Conservation (phyloP, 2,888 invertebrate species). For the Philereme transversata region DNA sequence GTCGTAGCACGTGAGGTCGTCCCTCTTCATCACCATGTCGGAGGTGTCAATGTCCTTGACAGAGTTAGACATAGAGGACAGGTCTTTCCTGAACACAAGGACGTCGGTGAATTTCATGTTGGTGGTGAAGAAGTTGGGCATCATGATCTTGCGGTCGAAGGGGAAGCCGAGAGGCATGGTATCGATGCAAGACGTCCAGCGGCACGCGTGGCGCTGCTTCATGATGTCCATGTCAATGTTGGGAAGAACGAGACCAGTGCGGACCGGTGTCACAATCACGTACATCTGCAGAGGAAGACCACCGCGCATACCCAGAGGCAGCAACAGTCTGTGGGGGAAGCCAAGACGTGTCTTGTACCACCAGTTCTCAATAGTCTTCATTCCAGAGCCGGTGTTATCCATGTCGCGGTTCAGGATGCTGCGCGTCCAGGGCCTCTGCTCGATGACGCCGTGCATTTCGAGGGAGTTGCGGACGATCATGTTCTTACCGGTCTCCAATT, state of each 20-base stretch:
- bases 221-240: conserved; percentile 72
- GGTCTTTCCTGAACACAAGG: conserved; percentile 85
- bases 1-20: conserved; percentile 73
- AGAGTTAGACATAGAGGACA: conserved; percentile 56
- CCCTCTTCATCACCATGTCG: conserved; percentile 71
- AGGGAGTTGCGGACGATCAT: conserved; percentile 87
- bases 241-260: conserved; percentile 73
- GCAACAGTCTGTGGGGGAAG: conserved; percentile 87
- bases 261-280: conserved; percentile 84
- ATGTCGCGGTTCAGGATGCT: conserved; percentile 51
- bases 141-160: conserved; percentile 87
- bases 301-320: conserved; percentile 87
- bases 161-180: conserved; percentile 89
- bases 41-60: conserved; percentile 67
- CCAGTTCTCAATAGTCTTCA: conserved; percentile 81
- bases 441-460: conserved; percentile 85
- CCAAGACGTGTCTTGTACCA: conserved; percentile 82
- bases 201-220: conserved; percentile 80
- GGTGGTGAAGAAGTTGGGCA: conserved; percentile 83
- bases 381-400: conserved; percentile 69
- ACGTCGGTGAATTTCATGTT: conserved; percentile 88
- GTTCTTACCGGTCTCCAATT: conserved; percentile 87
- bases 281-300: conserved; percentile 87
- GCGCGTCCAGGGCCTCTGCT: conserved; percentile 82
- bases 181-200: conserved; percentile 84